Conservation (phyloP, 2,113 vertebrate species). For the Pogonocichla stellata region DNA sequence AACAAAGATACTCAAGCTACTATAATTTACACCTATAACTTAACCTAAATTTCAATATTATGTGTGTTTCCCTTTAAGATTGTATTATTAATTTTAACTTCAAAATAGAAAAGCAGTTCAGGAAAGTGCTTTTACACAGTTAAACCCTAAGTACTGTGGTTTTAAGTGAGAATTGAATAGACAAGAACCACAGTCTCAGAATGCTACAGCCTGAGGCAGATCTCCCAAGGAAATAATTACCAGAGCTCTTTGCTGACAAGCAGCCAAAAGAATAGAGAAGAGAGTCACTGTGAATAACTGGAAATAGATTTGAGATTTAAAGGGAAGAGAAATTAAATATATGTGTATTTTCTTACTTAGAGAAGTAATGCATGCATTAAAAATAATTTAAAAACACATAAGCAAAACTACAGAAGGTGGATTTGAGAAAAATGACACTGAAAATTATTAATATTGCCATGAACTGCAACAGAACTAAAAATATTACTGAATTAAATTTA, state of each 20-base stretch:
- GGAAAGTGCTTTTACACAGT: not conserved
- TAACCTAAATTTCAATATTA: not conserved
- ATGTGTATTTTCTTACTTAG: not conserved
- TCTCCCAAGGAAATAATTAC: slow-evolving; percentile 7
- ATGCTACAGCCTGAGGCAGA: not conserved
- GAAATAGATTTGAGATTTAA: not conserved
- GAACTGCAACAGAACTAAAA: not conserved
- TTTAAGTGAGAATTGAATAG: not conserved
- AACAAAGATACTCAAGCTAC: not conserved
- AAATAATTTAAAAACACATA: not conserved
- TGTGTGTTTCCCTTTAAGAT: not conserved
- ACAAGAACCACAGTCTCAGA: not conserved
- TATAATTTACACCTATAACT: not conserved
- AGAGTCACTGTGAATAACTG: not conserved
- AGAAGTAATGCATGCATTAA: not conserved
- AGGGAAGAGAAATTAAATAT: not conserved
- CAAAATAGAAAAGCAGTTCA: not conserved
- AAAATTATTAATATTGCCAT: not conserved
- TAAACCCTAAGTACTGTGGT: not conserved
- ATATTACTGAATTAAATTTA: not conserved
- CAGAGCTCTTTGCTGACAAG: not conserved
- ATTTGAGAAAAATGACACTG: not conserved
- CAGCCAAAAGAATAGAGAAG: not conserved
- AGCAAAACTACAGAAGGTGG: not conserved
- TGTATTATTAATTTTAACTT: not conserved